Evolutionary conservation across 2,113 vertebrate species (phyloP).

Genomic region (Leucoraja erinaceus): DNA sequence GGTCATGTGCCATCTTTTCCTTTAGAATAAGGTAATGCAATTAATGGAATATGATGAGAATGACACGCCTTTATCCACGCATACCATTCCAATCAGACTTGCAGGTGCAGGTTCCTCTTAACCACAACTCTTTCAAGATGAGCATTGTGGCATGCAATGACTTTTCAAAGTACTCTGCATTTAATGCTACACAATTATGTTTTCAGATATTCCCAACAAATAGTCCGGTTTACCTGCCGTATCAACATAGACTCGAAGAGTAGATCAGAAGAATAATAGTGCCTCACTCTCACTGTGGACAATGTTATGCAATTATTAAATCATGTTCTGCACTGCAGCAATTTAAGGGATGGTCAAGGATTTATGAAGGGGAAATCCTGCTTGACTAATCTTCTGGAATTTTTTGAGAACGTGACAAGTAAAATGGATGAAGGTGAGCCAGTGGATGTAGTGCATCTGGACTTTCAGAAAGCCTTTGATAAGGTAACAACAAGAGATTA

Average conservation of each 20-base stretch:
- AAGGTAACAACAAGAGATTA: no score
- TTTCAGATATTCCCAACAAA: neutral
- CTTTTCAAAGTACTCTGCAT: neutral
- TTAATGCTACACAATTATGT: neutral
- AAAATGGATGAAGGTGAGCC: no score
- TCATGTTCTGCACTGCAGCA: neutral
- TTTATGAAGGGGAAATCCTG: no score
- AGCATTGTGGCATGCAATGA: neutral
- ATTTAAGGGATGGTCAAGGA: neutral
- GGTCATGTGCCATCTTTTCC: neutral
- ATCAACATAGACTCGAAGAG: neutral
- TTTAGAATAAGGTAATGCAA: neutral
- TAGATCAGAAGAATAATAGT: neutral
- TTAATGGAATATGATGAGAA: constrained; percentile 3
- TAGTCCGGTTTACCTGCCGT: neutral
- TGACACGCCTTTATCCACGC: neutral
- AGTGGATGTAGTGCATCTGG: no score
- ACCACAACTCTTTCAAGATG: neutral
- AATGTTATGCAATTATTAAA: neutral
- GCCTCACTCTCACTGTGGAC: neutral
- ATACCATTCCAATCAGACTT: constrained; percentile 11
- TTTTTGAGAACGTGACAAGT: no score
- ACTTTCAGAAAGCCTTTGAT: no score
- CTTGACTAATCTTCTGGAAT: no score
- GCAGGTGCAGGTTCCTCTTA: neutral